Base-by-base conservation (phyloP, 2,888 invertebrate genomes). In the Dastarcus helophoroides region DNA sequence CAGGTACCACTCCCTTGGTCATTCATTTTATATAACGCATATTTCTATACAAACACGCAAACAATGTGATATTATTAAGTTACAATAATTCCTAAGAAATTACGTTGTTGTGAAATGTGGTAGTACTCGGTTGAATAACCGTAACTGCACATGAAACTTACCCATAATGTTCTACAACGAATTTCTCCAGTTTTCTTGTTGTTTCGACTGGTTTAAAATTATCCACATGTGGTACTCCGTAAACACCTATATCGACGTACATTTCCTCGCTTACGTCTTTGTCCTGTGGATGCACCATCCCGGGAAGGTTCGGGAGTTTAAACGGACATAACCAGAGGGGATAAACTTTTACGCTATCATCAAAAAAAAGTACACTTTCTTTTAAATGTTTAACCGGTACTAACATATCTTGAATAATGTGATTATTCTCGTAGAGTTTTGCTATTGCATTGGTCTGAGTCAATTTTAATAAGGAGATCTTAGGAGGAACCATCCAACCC, bases 291-390 rank as follows among this genome's bases (percentile, higher is more conserved):
- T 72, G 74, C 31, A 86, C 62, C 64, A 84, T 72, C 1, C 86
- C 86, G 0, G 80, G 81, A 36, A 72, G 58, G 38, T 70, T 63
- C 30, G 70, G 72, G 37, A 86, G 60, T 46, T 68, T 73, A 60
- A 84, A 83, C 0, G 86, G 85, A 49, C 86, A 86, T 39, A 88
- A 50, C 85, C 86, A 88, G 3, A 86, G 60, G 0, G 86, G 86
- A 50, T 84, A 86, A 16, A 85, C 50, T 14, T 53, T 33, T 35
- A 83, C 67, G 49, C 74, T 71, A 5, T 71, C 53, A 49, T 84
- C 72, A 50, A 86, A 79, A 31, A 71, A 57, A 9, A 68, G 49
- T 1, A 88, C 54, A 2, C 79, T 68, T 3, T 70, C 61, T 41
- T 70, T 67, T 30, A 85, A 52, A 3, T 55, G 56, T 4, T 67